Evolutionary conservation across 2,113 vertebrate genomes (phyloP), one percentile per base, ranked within the genome.

Genomic region (Clarias batrachus): DNA sequence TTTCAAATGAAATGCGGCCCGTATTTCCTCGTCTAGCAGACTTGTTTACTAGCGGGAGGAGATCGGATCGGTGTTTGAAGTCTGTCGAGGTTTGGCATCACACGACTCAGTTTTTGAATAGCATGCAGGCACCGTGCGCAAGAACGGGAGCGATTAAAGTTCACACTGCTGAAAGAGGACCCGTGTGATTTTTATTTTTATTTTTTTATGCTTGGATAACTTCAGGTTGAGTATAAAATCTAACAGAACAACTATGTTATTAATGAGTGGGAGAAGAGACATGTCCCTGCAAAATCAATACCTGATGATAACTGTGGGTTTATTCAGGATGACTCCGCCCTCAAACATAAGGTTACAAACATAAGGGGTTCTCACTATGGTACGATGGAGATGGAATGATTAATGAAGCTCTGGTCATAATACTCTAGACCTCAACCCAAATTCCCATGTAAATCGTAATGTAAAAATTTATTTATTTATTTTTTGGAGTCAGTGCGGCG

Each of bases 91-190:
- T 62, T n/a, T 65, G 48, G 84, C 76, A 52, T 80, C 30, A 71
- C 74, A 66, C 63, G 33, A 59, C 37, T 60, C 17, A 13, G 4
- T 90, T 91, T 82, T 86, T 90, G 91, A 87, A 90, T 90, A 91
- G 86, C 56, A 74, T 87, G 89, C 89, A 90, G 88, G 80, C 82
- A 73, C 86, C 91, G 88, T 92, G 89, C 92, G 93, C 89, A 92
- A 92, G 91, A 94, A 93, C 90, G 92, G 89, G 82, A 27, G 60
- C 91, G 92, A 94, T 94, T 94, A 93, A 93, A 89, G 92, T 91
- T 92, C 92, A 92, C 89, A 89, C 89, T 86, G 85, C 73, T 89
- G 74, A 74, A 83, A 90, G 89, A 91, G 89, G 89, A 85, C 54
- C 10, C n/a, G 48, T 30, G 8, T 87, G 60, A 68, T 52, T 83